Conservation (phyloP, 2,888 invertebrate species). For the Sisyra nigra region DNA sequence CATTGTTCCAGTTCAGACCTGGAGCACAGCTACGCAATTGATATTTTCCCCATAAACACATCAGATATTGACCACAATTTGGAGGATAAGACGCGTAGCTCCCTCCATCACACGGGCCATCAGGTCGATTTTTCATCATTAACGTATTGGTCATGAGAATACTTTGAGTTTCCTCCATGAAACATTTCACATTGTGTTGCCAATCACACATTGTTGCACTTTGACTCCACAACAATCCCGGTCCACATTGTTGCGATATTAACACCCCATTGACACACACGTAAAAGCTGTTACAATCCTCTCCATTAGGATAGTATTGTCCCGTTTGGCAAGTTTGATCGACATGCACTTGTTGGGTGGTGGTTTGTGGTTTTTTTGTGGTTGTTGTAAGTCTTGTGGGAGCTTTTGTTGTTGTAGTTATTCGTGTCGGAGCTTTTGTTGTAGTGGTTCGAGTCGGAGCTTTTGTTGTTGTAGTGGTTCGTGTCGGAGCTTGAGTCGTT, state of each 20-base stretch:
- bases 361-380: conserved; percentile 11
- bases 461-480: conserved; percentile 15
- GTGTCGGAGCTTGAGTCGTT: conserved; percentile 15
- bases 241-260: conserved; percentile 54
- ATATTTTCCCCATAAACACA: conserved; percentile 65
- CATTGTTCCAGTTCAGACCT: conserved; percentile 59
- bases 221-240: conserved; percentile 57
- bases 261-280: conserved; percentile 62
- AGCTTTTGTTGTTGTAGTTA: conserved; percentile 18
- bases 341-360: conserved; percentile 13
- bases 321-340: conserved; percentile 42
- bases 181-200: conserved; percentile 47
- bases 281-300: conserved; percentile 55
- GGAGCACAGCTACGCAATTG: conserved; percentile 53
- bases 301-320: conserved; percentile 55
- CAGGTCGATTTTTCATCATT: conserved; percentile 21
- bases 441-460: conserved; percentile 22
- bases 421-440: conserved; percentile 22
- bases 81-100: conserved; percentile 44
- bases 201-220: conserved; percentile 57
- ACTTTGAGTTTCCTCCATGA: too few species aligned
- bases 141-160: not conserved
- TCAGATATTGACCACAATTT: conserved; percentile 57
- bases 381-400: conserved; percentile 15
- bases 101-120: conserved; percentile 43